These are phyloP conservation scores for Herminia tarsipennalis DNA, from an alignment of 2,888 invertebrate species.

Conservation along the genomic window DNA sequence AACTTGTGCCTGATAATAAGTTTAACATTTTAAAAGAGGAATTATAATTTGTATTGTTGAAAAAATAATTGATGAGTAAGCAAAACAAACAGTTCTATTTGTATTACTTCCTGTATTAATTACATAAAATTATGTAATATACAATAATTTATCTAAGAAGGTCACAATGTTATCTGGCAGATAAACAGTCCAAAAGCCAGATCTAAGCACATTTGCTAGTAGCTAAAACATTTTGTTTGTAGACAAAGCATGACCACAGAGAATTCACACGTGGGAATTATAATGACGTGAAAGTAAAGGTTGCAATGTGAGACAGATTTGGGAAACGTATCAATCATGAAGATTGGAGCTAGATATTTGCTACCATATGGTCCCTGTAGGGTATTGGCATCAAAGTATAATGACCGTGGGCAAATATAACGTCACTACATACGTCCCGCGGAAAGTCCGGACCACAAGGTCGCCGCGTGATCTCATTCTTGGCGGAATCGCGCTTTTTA, in stretches of 20 bases:
- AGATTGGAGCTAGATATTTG: slow-evolving; percentile 7
- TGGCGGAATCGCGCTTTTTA: slow-evolving; percentile 58
- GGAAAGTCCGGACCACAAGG: slow-evolving; percentile 78
- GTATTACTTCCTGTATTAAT: too few species aligned
- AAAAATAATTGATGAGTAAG: slow-evolving; percentile 1
- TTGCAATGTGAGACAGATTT: slow-evolving; percentile 11
- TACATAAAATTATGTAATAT: slow-evolving; percentile 43
- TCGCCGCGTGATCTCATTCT: slow-evolving; percentile 81
- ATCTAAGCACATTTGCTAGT: too few species aligned
- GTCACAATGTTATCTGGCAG: slow-evolving; percentile 21
- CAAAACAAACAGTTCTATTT: too few species aligned
- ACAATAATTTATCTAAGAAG: slow-evolving; percentile 28
- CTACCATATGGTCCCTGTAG: slow-evolving; percentile 55
- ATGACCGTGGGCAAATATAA: slow-evolving; percentile 59
- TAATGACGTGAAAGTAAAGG: slow-evolving; percentile 42
- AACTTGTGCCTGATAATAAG: too few species aligned
- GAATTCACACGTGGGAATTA: slow-evolving; percentile 45
- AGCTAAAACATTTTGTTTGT: slow-evolving; percentile 7
- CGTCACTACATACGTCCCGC: slow-evolving; percentile 59
- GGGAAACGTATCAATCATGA: slow-evolving; percentile 7
- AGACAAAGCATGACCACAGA: slow-evolving; percentile 41
- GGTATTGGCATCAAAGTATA: slow-evolving; percentile 44
- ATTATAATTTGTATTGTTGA: too few species aligned
- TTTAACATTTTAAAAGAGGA: too few species aligned
- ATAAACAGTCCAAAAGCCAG: too few species aligned